Conservation (phyloP, 2,113 vertebrate species). For the Chaetorhynchus papuensis region DNA sequence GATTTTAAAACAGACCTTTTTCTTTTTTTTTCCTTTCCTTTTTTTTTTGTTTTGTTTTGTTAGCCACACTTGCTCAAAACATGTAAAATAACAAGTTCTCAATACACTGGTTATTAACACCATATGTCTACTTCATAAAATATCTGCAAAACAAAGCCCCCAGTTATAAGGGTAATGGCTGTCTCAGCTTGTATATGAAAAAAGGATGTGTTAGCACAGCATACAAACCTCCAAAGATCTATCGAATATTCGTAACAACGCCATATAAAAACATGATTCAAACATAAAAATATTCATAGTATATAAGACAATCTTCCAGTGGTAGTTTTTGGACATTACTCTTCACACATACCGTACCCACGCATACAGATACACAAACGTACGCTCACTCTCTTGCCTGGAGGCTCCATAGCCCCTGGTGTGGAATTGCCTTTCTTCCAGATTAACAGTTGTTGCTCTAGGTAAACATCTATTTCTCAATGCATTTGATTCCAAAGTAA, state of each 20-base stretch:
- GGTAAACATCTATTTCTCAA: conserved; percentile 54
- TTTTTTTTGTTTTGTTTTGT: not conserved
- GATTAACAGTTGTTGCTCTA: conserved; percentile 57
- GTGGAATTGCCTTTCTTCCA: conserved; percentile 29
- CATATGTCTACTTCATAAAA: conserved; percentile 52
- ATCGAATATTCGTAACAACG: conserved; percentile 69
- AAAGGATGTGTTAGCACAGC: conserved; percentile 71
- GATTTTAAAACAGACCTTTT: conserved; percentile 48
- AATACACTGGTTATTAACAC: conserved; percentile 55
- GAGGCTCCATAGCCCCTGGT: not conserved
- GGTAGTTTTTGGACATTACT: conserved; percentile 44
- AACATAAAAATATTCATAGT: conserved; percentile 78
- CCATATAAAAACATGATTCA: conserved; percentile 72
- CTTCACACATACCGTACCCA: conserved; percentile 49
- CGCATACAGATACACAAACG: conserved; percentile 23
- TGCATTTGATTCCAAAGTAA: conserved; percentile 55
- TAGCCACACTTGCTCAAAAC: conserved; percentile 57
- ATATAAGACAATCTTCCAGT: conserved; percentile 58
- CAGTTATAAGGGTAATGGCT: conserved; percentile 35
- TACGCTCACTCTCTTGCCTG: conserved; percentile 7
- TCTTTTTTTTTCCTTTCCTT: not conserved
- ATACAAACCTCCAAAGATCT: conserved; percentile 82
- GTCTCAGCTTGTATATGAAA: conserved; percentile 75
- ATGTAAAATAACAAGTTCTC: conserved; percentile 51
- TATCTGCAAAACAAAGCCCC: conserved; percentile 66